phyloP scores from a whole-genome alignment of 2,113 vertebrate species.

The Gnathonemus echidnorhynchus region DNA sequence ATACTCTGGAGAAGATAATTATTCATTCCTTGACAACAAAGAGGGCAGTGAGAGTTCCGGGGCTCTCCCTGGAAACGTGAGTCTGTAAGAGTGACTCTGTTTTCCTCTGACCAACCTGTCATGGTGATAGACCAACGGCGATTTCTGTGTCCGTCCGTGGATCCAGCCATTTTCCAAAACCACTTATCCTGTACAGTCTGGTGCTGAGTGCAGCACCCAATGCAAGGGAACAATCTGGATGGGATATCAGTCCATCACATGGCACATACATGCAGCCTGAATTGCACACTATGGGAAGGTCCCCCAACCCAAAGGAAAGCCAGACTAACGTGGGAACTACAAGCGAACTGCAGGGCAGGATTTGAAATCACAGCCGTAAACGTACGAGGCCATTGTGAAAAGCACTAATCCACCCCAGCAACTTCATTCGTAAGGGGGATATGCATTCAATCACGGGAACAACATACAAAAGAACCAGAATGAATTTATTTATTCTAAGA shows the following conservation, averaged over 20 bases:
- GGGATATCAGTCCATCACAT: neutral
- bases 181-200: neutral
- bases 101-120: slow-evolving; percentile 54
- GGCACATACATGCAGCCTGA: neutral
- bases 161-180: neutral
- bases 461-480: neutral
- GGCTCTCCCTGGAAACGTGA: slow-evolving; percentile 40
- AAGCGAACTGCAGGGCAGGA: neutral
- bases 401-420: neutral
- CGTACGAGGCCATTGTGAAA: neutral
- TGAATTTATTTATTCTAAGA: neutral
- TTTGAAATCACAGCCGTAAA: neutral
- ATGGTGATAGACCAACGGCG: neutral
- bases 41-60: slow-evolving; percentile 53
- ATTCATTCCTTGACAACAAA: slow-evolving; percentile 57
- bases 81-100: slow-evolving; percentile 25
- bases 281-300: neutral
- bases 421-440: neutral
- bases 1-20: slow-evolving; percentile 53
- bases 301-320: neutral
- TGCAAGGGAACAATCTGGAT: neutral
- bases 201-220: neutral
- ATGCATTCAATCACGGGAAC: neutral
- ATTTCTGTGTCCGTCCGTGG: neutral
- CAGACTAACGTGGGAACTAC: neutral